phyloP scores from a whole-genome alignment of 2,797 vertebrate species.

The Cyprinodon diabolis region DNA sequence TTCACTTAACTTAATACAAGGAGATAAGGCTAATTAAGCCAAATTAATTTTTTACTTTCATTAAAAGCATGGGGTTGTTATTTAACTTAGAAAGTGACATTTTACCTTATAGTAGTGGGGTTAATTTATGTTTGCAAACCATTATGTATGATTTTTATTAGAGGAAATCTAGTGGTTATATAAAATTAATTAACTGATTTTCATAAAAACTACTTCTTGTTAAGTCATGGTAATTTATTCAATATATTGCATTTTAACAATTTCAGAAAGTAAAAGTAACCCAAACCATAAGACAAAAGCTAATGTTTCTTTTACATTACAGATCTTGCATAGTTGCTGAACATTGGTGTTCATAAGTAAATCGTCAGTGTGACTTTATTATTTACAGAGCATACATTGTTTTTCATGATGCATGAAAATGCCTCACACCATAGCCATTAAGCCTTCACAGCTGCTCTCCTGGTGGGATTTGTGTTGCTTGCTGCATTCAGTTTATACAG shows the following conservation, averaged over 20 bases:
- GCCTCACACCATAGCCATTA: slow-evolving; percentile 64
- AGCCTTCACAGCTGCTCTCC: slow-evolving; percentile 73
- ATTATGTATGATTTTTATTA: too few relatives aligned
- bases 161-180: too few relatives aligned
- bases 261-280: slow-evolving; percentile 20
- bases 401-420: slow-evolving; percentile 63
- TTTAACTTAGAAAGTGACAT: too few relatives aligned
- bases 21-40: too few relatives aligned
- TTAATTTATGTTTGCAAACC: too few relatives aligned
- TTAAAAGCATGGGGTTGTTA: too few relatives aligned
- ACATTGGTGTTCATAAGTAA: slow-evolving; percentile 35
- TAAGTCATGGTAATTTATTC: too few relatives aligned
- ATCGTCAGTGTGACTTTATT: slow-evolving; percentile 43
- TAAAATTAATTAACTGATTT: too few relatives aligned
- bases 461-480: slow-evolving; percentile 66
- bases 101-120: too few relatives aligned
- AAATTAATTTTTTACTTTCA: too few relatives aligned
- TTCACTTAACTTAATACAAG: too few relatives aligned
- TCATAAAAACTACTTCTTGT: too few relatives aligned
- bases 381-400: slow-evolving; percentile 63
- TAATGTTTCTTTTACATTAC: background rate
- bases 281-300: slow-evolving; percentile 4
- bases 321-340: slow-evolving; percentile 20
- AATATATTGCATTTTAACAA: background rate
- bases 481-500: slow-evolving; percentile 77